phyloP scores from a whole-genome alignment of 2,888 invertebrate species.

The Eupithecia insigniata region DNA sequence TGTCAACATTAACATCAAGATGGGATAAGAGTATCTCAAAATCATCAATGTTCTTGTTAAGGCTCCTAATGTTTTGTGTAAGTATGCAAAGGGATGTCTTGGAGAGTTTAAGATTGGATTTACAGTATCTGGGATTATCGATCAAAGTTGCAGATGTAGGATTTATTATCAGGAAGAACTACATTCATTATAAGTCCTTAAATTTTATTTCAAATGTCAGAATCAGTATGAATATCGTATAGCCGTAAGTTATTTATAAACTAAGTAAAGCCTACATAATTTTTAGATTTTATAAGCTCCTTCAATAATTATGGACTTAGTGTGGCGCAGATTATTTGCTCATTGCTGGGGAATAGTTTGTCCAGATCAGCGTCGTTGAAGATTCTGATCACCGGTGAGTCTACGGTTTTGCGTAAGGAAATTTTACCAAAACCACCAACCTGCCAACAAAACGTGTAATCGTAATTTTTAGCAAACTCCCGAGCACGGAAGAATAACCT shows the following conservation, averaged over 20 bases:
- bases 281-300: too few relatives aligned
- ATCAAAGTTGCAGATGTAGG: not conserved
- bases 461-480: not conserved
- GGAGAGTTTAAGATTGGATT: not conserved
- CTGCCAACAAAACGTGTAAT: not conserved
- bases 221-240: too few relatives aligned
- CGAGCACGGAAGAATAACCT: not conserved
- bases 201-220: too few relatives aligned
- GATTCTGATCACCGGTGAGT: not conserved
- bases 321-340: too few relatives aligned
- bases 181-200: too few relatives aligned
- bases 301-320: too few relatives aligned
- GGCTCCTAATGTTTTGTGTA: not conserved
- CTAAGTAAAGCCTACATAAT: too few relatives aligned
- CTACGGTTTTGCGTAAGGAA: not conserved
- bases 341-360: too few relatives aligned
- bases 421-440: not conserved
- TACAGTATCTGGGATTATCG: not conserved
- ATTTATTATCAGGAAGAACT: not conserved
- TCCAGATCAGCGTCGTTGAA: not conserved
- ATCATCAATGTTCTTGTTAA: not conserved
- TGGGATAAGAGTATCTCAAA: not conserved
- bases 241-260: too few relatives aligned
- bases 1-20: not conserved
- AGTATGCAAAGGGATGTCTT: not conserved